Percentiles rank a stretch among this genome's conserved stretches.
Evolutionary conservation across 2,113 vertebrate species (phyloP).

Genomic region (Sebastes fasciatus): DNA sequence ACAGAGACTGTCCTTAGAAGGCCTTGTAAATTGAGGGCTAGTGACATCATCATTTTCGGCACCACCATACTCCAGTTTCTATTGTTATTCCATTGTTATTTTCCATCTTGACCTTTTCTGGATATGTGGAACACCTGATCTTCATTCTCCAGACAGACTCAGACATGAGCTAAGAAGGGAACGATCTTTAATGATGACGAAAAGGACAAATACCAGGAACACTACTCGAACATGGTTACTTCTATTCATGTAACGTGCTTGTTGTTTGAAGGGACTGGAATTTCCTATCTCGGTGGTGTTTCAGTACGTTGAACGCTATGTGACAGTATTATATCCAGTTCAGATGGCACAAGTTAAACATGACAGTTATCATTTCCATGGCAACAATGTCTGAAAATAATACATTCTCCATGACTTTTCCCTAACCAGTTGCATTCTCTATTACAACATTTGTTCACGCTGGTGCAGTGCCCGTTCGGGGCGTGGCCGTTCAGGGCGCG

Average conservation of each 20-base stretch:
- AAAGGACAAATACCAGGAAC: conserved; percentile 54
- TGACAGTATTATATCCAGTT: conserved; percentile 16
- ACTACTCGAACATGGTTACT: conserved; percentile 26
- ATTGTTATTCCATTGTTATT: conserved; percentile 74
- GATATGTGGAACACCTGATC: conserved; percentile 67
- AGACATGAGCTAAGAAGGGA: conserved; percentile 77
- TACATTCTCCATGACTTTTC: background rate
- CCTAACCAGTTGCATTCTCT: background rate
- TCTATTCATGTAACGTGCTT: conserved; percentile 15
- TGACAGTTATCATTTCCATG: conserved; percentile 32
- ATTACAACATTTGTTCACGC: background rate
- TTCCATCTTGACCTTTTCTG: conserved; percentile 71
- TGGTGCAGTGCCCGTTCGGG: too few relatives aligned
- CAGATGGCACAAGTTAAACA: conserved; percentile 18
- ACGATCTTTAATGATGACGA: conserved; percentile 67
- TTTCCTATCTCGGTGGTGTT: background rate
- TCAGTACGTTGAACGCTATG: background rate
- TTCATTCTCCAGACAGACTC: conserved; percentile 59
- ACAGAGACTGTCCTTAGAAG: conserved; percentile 75
- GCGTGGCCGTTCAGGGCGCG: too few relatives aligned
- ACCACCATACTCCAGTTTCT: conserved; percentile 48
- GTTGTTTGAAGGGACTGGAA: background rate
- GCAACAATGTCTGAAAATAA: conserved; percentile 23
- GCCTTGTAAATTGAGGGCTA: conserved; percentile 58
- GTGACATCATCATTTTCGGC: conserved; percentile 73